Evolutionary conservation across 2,797 vertebrate genomes (phyloP).

Genomic region (Gorsachius magnificus): DNA sequence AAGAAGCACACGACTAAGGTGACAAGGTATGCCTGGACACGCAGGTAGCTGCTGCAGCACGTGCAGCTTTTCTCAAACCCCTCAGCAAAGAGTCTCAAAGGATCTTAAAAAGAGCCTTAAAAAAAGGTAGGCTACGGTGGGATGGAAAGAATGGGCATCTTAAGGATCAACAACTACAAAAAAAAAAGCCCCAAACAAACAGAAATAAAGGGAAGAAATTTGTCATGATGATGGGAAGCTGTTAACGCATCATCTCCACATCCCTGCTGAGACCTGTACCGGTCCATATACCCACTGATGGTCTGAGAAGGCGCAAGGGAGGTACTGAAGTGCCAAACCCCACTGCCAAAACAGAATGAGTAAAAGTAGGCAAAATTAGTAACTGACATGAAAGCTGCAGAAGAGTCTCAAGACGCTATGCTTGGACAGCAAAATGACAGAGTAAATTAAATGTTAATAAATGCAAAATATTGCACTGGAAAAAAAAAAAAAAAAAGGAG

Average conservation of each 20-base stretch:
- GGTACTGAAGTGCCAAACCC: not conserved
- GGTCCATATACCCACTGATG: not conserved
- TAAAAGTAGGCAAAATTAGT: not conserved
- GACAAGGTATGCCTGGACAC: not conserved
- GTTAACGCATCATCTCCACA: not conserved
- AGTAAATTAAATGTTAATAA: slow-evolving; percentile 39
- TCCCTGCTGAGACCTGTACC: not conserved
- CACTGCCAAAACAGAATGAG: not conserved
- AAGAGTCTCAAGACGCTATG: not conserved
- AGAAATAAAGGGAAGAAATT: not conserved
- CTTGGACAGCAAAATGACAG: not conserved
- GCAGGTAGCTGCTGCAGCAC: not conserved
- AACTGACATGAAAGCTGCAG: not conserved
- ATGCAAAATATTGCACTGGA: slow-evolving; percentile 14
- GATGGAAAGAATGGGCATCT: not conserved
- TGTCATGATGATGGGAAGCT: not conserved
- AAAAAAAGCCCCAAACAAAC: no score
- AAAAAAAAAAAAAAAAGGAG: not conserved
- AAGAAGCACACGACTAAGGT: not conserved
- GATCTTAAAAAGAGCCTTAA: not conserved
- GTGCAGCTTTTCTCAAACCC: not conserved
- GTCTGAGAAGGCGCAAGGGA: not conserved
- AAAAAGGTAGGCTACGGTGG: not conserved
- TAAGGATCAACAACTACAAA: not conserved
- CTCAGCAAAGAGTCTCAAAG: not conserved